A percentile compares a stretch with the other conserved stretches of the same genome.
These are phyloP conservation scores for Morpho deidamia DNA, from an alignment of 2,888 invertebrate genomes.

Conservation along the genomic window DNA sequence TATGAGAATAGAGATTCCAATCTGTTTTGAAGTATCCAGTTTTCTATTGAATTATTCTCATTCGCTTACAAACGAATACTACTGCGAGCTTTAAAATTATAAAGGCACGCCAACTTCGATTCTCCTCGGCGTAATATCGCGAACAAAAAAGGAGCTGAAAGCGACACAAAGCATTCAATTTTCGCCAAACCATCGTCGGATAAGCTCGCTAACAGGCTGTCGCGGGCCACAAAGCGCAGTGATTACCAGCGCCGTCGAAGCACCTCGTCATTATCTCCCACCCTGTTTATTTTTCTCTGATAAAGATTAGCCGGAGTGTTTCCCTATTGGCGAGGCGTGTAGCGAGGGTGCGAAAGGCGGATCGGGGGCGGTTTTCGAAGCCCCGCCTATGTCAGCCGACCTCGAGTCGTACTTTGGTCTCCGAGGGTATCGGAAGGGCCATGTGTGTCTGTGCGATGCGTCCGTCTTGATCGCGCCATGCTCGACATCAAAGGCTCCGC, in stretches of 20 bases:
- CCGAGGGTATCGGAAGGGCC: conserved; percentile 39
- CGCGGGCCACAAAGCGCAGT: conserved; percentile 67
- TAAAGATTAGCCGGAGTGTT: conserved; percentile 74
- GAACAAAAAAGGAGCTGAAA: conserved; percentile 33
- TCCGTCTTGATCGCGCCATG: conserved; percentile 76
- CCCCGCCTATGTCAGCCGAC: conserved; percentile 42
- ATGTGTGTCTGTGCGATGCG: conserved; percentile 48
- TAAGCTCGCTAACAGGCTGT: conserved; percentile 60
- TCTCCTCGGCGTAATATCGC: conserved; percentile 28
- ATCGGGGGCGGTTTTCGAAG: conserved; percentile 33
- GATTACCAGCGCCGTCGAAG: conserved; percentile 64
- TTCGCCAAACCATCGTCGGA: conserved; percentile 63
- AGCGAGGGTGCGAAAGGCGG: conserved; percentile 45
- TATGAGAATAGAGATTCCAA: not conserved
- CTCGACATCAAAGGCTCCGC: conserved; percentile 95
- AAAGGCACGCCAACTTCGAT: conserved; percentile 31
- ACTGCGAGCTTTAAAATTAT: conserved; percentile 39
- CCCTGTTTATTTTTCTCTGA: conserved; percentile 77
- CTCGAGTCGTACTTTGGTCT: conserved; percentile 32
- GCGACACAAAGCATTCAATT: conserved; percentile 49
- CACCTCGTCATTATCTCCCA: conserved; percentile 70
- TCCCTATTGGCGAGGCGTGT: conserved; percentile 62
- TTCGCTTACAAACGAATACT: conserved; percentile 39
- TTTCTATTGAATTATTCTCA: not conserved
- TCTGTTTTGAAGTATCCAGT: not conserved